A percentile compares a stretch with the other conserved stretches of the same genome.
These are phyloP conservation scores for Streblospio benedicti DNA, from an alignment of 1,140 invertebrate genomes.

Conservation along the genomic window DNA sequence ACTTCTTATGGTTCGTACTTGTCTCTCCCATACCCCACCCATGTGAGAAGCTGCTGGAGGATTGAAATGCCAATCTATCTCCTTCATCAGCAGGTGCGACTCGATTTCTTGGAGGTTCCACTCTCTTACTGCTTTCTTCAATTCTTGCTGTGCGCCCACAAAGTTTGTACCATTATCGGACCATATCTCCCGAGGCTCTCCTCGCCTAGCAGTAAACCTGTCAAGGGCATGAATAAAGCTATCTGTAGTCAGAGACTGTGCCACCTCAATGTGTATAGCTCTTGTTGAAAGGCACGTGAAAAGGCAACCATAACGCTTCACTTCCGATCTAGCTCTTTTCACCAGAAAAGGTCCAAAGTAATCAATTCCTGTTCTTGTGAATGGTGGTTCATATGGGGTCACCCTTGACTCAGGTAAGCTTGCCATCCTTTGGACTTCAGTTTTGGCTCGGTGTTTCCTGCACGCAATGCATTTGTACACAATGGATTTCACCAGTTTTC, in stretches of 20 bases:
- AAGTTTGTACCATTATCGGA: conserved; percentile 13
- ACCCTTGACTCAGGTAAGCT: background rate
- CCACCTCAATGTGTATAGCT: conserved; percentile 9
- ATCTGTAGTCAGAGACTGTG: background rate
- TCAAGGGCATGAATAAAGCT: conserved; percentile 5
- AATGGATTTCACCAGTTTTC: too few relatives aligned
- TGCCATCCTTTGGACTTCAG: background rate
- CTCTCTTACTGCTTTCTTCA: background rate
- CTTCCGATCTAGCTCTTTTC: background rate
- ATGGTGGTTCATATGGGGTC: background rate
- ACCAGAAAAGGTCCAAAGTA: conserved; percentile 5
- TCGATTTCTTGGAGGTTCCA: background rate
- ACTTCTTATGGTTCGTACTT: conserved; percentile 3
- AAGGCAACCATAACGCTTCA: conserved; percentile 6
- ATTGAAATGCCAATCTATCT: background rate
- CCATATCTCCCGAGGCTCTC: background rate
- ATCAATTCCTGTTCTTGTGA: conserved; percentile 5
- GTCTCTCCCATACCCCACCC: conserved; percentile 15
- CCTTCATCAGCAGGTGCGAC: background rate
- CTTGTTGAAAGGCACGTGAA: conserved; percentile 7
- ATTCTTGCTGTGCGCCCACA: background rate
- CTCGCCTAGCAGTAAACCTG: background rate
- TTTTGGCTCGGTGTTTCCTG: too few relatives aligned
- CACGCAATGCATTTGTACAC: too few relatives aligned
- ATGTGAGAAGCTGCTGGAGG: conserved; percentile 8